These are phyloP conservation scores for Eilema depressum DNA, from an alignment of 2,888 invertebrate genomes.

Conservation along the genomic window DNA sequence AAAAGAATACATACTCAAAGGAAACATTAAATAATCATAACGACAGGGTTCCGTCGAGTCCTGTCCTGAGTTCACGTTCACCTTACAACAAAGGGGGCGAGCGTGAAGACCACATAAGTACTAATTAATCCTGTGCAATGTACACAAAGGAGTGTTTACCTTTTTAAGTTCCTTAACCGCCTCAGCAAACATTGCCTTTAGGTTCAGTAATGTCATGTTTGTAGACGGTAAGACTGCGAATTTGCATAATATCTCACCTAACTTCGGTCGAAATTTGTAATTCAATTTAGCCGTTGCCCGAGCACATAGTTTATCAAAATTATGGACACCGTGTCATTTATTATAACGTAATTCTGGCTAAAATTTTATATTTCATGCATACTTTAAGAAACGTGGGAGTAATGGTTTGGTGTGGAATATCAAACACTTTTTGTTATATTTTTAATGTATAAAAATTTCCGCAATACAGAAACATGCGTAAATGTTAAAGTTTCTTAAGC, in stretches of 20 bases:
- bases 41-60: background rate
- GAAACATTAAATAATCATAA: background rate
- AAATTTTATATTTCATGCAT: conserved; percentile 2
- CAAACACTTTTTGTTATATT: background rate
- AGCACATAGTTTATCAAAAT: conserved; percentile 61
- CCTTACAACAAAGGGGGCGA: background rate
- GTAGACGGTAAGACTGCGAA: conserved; percentile 55
- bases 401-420: background rate
- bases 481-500: background rate
- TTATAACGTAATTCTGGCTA: conserved; percentile 40
- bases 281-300: conserved; percentile 65
- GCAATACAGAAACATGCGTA: background rate
- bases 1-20: background rate
- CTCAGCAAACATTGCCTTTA: conserved; percentile 43
- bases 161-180: conserved; percentile 32
- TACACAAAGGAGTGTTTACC: conserved; percentile 26
- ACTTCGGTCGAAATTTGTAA: conserved; percentile 65
- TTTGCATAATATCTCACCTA: conserved; percentile 71
- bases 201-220: conserved; percentile 48
- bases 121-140: conserved; percentile 24
- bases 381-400: background rate
- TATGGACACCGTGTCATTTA: conserved; percentile 56
- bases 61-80: background rate
- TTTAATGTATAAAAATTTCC: background rate
- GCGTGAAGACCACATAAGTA: conserved; percentile 20